phyloP scores from a whole-genome alignment of 2,797 vertebrate genomes.

The Sebastes minor region DNA sequence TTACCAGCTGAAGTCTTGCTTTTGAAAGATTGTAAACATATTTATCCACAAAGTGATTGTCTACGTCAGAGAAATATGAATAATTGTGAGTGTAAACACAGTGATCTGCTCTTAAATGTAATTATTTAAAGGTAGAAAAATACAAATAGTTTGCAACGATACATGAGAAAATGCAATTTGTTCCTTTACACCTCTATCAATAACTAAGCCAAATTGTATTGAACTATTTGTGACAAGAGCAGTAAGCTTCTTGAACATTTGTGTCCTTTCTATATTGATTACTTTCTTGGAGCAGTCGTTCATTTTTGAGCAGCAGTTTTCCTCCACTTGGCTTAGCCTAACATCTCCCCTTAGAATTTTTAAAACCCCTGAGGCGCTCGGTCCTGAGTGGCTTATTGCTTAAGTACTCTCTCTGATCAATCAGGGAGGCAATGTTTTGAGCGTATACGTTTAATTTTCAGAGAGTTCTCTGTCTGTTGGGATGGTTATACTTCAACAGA shows the following conservation, averaged over 20 bases:
- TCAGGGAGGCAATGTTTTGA: slow-evolving; percentile 14
- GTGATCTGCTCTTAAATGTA: background rate
- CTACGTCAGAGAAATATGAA: background rate
- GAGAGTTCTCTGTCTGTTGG: background rate
- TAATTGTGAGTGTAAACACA: background rate
- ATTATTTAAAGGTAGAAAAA: background rate
- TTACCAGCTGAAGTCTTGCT: too few species aligned
- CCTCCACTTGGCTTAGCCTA: slow-evolving; percentile 17
- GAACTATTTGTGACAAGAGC: background rate
- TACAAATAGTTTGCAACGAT: background rate
- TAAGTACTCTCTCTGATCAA: slow-evolving; percentile 33
- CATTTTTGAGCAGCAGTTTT: background rate
- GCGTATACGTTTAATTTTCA: slow-evolving; percentile 17
- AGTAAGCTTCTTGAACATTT: background rate
- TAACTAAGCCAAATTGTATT: background rate
- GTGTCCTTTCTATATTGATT: background rate
- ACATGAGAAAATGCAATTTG: background rate
- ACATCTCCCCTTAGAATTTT: slow-evolving; percentile 16
- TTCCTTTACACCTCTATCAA: background rate
- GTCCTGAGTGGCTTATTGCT: slow-evolving; percentile 9
- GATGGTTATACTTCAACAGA: background rate
- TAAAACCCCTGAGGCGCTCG: background rate
- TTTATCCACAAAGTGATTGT: background rate
- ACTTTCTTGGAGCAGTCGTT: background rate
- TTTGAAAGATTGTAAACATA: background rate